Base-by-base conservation (phyloP, 2,888 invertebrate species). In the Cosmorhoe ocellata region DNA sequence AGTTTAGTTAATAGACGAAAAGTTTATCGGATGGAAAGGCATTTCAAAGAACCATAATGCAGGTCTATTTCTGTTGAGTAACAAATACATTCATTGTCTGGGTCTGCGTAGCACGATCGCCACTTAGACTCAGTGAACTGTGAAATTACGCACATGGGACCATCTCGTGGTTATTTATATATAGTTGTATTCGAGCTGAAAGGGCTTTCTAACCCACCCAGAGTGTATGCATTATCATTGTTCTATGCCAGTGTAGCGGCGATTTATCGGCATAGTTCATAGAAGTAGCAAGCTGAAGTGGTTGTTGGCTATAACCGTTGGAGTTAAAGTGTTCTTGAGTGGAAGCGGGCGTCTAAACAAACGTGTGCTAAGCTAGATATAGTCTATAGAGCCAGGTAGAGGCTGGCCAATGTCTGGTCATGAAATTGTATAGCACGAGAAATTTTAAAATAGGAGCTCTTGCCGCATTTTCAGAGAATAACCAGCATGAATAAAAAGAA, bases 101-200 rank as follows among this genome's bases (percentile, higher is more conserved):
- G 13, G 34, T 36, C 24, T 18, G 30, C 14, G 30, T 39, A 33
- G 44, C 9, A 32, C 32, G 36, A 51, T 37, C 41, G 28, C 31
- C 32, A 14, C 37, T 22, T 27, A 33, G n/a, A 34, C 11, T n/a
- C 39, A 51, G 28, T 45, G 40, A 36, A 36, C 40, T 45, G 45
- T 45, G 40, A 51, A 51, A 51, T 51, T 45, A 45, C 40, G 40
- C 40, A 45, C 31, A 51, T 41, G 51, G 27, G 39, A 45, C 40
- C 45, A 27, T 37, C 30, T 32, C 39, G 26, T 34, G 40, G 34
- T 27, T 48, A 24, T 41, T 24, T 51, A 36, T 13, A 27, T 39
- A 27, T 24, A 6, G 10, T 24, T 37, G 14, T 48, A 30, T 12
- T 24, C 28, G 8, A 40, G 6, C 26, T 13, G 11, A 24, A 7